phyloP scores from a whole-genome alignment of 2,888 invertebrate species.

The Lasioglossum leucozonium region DNA sequence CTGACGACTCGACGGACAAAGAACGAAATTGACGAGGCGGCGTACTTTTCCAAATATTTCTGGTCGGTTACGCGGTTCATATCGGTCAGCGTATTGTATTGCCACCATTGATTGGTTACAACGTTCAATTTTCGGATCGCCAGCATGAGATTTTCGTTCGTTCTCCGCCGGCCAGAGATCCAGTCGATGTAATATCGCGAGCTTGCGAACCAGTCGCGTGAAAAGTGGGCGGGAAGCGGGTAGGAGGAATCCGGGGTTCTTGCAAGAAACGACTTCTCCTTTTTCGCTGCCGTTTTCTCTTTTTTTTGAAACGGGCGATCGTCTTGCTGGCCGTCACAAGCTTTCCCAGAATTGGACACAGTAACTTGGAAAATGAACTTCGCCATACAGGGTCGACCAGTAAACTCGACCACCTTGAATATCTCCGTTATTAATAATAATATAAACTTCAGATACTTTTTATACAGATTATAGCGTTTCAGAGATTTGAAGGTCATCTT shows the following conservation, averaged over 20 bases:
- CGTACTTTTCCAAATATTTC: neutral
- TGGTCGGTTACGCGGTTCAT: neutral
- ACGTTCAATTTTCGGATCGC: conserved; percentile 8
- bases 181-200: conserved; percentile 20
- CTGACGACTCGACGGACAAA: neutral
- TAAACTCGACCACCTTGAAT: neutral
- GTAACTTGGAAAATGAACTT: neutral
- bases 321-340: neutral
- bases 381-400: neutral
- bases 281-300: neutral
- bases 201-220: conserved; percentile 10
- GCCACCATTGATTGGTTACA: conserved; percentile 3
- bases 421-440: neutral
- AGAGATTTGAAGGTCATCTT: too few relatives aligned
- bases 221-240: neutral
- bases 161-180: neutral
- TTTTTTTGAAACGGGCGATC: neutral
- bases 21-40: neutral
- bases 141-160: neutral
- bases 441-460: too few relatives aligned
- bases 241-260: conserved; percentile 12
- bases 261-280: neutral
- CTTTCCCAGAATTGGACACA: neutral
- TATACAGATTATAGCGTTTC: too few relatives aligned
- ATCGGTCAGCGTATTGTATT: neutral